Conservation (phyloP, 2,797 vertebrate species). For the Sarcophilus harrisii region DNA sequence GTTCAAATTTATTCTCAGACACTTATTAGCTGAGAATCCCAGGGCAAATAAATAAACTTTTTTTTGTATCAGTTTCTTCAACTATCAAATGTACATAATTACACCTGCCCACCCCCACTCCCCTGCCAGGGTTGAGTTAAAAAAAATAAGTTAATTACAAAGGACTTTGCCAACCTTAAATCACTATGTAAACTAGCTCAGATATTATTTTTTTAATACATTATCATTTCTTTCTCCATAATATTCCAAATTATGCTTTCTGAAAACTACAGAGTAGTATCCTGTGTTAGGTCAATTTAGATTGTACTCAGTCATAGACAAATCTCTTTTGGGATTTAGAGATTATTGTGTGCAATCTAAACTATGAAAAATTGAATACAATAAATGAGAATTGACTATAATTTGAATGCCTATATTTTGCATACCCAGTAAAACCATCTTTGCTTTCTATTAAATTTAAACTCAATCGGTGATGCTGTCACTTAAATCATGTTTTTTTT, state of each 20-base stretch:
- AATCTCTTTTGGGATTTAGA: background rate
- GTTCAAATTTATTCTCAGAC: background rate
- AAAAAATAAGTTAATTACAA: background rate
- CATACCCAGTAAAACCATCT: background rate
- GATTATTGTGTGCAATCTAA: background rate
- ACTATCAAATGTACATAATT: background rate
- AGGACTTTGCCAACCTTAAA: background rate
- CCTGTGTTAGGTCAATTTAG: background rate
- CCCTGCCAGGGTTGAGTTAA: background rate
- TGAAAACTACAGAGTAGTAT: background rate
- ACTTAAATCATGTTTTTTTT: background rate
- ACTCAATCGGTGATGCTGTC: background rate
- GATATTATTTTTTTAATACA: background rate
- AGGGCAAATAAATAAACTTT: background rate
- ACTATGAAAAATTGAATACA: background rate
- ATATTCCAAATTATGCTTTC: background rate
- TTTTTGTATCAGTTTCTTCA: background rate
- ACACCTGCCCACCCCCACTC: accelerated
- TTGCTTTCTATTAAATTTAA: background rate
- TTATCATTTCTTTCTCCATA: background rate
- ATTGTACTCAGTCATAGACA: background rate
- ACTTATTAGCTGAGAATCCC: background rate
- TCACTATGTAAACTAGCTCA: background rate
- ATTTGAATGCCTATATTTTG: background rate
- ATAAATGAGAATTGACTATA: background rate